Conservation (phyloP, 2,888 invertebrate genomes). For the Creontiades dilutus region DNA sequence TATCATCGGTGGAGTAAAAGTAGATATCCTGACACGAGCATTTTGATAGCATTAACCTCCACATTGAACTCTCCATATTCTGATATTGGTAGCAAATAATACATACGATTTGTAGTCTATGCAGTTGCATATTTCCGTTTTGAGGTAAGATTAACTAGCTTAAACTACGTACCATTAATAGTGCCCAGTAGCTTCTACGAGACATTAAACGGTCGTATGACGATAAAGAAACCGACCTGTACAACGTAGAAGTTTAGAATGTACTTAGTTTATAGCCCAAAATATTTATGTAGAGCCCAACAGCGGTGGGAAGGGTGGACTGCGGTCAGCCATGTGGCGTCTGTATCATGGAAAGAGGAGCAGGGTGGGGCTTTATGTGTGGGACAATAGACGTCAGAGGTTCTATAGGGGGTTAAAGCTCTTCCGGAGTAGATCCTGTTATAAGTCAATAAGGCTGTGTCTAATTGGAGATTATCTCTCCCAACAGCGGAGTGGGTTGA, state of each 20-base stretch:
- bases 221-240: not conserved
- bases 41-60: too few species aligned
- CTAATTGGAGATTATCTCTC: conserved; percentile 71
- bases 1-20: too few species aligned
- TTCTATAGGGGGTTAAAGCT: conserved; percentile 34
- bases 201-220: not conserved
- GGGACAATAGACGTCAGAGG: conserved; percentile 45
- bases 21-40: too few species aligned
- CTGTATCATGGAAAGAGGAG: not conserved
- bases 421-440: conserved; percentile 70
- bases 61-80: too few species aligned
- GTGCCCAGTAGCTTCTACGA: not conserved
- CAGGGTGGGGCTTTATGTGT: not conserved
- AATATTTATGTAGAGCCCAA: conserved; percentile 24
- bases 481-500: conserved; percentile 46
- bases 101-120: too few species aligned
- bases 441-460: conserved; percentile 72
- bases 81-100: too few species aligned
- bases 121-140: too few species aligned
- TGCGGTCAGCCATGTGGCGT: conserved; percentile 69
- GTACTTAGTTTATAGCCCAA: conserved; percentile 1
- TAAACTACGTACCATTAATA: too few species aligned
- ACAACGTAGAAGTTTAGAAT: not conserved
- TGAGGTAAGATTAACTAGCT: too few species aligned
- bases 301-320: not conserved